Conservation (phyloP, 2,888 invertebrate species). For the Sabatieria punctata region DNA sequence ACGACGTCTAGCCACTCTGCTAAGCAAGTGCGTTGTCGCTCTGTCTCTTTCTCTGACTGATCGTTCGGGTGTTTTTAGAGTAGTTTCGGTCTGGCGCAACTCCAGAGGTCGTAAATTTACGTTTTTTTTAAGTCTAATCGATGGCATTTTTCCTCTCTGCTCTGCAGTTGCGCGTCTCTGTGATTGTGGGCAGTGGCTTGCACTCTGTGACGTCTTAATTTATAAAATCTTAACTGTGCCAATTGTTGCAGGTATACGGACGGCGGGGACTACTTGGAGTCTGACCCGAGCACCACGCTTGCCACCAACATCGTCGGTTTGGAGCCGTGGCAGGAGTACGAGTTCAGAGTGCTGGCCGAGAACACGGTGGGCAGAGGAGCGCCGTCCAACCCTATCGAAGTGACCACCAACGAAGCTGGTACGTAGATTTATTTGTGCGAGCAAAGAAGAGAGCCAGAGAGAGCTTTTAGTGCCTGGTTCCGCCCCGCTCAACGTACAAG, state of each 20-base stretch:
- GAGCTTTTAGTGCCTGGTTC: conserved; percentile 67
- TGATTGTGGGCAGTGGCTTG: no score
- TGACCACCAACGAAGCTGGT: conserved; percentile 94
- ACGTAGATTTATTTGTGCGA: conserved; percentile 18
- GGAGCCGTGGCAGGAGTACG: conserved; percentile 85
- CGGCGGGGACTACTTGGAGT: conserved; percentile 53
- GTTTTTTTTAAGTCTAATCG: no score
- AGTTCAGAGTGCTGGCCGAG: conserved; percentile 83
- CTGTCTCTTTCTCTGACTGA: no score
- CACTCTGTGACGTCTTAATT: no score
- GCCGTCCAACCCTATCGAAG: conserved; percentile 66
- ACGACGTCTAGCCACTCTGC: no score
- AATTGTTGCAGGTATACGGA: conserved; percentile 9
- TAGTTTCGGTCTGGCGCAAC: no score
- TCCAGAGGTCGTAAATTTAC: no score
- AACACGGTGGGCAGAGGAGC: conserved; percentile 83
- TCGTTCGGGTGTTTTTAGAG: no score
- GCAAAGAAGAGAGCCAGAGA: neutral
- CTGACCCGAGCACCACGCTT: conserved; percentile 76
- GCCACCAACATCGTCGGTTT: conserved; percentile 67
- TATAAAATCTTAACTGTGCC: no score
- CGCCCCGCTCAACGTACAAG: conserved; percentile 81
- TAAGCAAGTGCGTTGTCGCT: no score
- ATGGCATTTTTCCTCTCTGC: no score
- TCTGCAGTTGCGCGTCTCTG: no score